phyloP scores from a whole-genome alignment of 2,888 invertebrate genomes.

The Lordiphosa fenestrarum region DNA sequence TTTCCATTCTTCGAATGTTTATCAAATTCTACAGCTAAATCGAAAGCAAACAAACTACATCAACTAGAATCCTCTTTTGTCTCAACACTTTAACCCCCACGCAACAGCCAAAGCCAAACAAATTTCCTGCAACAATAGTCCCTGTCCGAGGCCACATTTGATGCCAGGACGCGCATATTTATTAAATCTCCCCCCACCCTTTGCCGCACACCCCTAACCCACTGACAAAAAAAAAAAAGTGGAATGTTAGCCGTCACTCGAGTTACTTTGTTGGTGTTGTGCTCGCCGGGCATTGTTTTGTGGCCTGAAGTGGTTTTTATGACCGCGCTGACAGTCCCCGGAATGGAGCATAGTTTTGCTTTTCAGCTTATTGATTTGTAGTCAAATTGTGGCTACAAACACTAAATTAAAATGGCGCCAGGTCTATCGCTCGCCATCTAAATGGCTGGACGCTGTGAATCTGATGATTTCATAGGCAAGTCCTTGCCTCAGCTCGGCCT shows the following conservation, averaged over 20 bases:
- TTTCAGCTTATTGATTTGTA: constrained; percentile 64
- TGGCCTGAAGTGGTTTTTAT: constrained; percentile 58
- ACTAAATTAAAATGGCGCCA: constrained; percentile 66
- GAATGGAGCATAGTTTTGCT: constrained; percentile 46
- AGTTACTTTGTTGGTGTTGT: constrained; percentile 7
- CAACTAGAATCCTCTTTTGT: too few species aligned
- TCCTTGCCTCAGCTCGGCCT: constrained; percentile 28
- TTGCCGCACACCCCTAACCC: constrained; percentile 8
- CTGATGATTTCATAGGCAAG: constrained; percentile 49
- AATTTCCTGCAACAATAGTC: constrained; percentile 62
- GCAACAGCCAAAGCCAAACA: constrained; percentile 21
- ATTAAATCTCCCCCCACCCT: constrained; percentile 31
- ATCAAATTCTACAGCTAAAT: too few species aligned
- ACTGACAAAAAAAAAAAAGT: constrained; percentile 27
- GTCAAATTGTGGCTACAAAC: constrained; percentile 63
- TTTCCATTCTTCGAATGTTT: too few species aligned
- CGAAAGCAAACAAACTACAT: too few species aligned
- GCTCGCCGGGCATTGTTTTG: constrained; percentile 45
- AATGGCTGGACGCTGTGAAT: constrained; percentile 47
- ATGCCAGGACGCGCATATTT: constrained; percentile 44
- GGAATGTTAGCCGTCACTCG: constrained; percentile 24
- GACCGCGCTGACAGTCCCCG: constrained; percentile 59
- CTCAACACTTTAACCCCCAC: too few species aligned
- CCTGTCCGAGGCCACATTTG: constrained; percentile 40
- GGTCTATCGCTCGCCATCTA: constrained; percentile 20